Percentiles rank a stretch among this genome's conserved stretches.
phyloP scores from a whole-genome alignment of 2,113 vertebrate species.

The Grantiella picta region DNA sequence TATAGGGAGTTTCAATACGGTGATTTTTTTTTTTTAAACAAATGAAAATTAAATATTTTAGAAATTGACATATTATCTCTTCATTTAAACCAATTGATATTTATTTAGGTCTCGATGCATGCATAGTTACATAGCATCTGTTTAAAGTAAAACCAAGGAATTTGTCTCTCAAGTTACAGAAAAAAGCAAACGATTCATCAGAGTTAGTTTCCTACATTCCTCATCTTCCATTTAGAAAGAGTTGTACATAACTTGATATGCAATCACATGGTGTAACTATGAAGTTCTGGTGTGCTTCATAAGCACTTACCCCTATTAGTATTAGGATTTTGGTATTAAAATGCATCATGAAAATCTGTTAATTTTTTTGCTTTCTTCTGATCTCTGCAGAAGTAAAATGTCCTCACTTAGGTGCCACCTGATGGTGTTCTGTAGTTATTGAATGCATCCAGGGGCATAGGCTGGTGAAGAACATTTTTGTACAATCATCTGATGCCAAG shows the following conservation, averaged over 20 bases:
- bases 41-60: background rate
- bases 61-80: background rate
- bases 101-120: background rate
- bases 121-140: background rate
- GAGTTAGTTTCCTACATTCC: background rate
- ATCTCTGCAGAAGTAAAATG: background rate
- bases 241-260: fast-evolving
- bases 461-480: background rate
- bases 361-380: background rate
- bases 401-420: background rate
- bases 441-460: background rate
- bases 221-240: background rate
- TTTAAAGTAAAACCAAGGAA: background rate
- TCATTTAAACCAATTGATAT: background rate
- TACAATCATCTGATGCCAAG: background rate
- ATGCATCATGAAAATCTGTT: background rate
- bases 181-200: background rate
- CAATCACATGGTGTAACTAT: background rate
- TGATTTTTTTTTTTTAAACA: background rate
- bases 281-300: background rate
- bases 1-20: background rate
- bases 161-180: background rate
- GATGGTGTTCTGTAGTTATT: background rate
- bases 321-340: background rate
- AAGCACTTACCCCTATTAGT: background rate